A percentile compares a stretch with the other conserved stretches of the same genome.
These are phyloP conservation scores for Archocentrus centrarchus DNA, from an alignment of 2,113 vertebrate species.

Conservation along the genomic window DNA sequence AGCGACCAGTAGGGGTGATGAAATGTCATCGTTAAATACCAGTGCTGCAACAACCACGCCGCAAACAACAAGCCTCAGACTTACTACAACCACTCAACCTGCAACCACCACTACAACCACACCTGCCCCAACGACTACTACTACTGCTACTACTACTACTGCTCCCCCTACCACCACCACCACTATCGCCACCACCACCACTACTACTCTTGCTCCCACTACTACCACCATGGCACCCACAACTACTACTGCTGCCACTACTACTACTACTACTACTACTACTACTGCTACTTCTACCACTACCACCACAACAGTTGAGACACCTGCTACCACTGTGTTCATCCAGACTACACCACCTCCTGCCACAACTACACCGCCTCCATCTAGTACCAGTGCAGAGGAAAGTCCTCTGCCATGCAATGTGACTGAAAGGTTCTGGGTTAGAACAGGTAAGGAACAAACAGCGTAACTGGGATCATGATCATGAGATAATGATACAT, in stretches of 20 bases:
- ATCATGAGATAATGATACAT: neutral
- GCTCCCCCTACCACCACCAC: constrained; percentile 57
- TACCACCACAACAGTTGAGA: constrained; percentile 74
- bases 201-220: constrained; percentile 41
- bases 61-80: constrained; percentile 36
- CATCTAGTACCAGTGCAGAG: constrained; percentile 76
- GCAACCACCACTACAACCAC: constrained; percentile 58
- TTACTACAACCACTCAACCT: constrained; percentile 43
- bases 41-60: constrained; percentile 26
- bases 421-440: constrained; percentile 88
- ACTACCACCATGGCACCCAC: constrained; percentile 56
- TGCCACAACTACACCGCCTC: constrained; percentile 53
- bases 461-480: accelerated
- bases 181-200: constrained; percentile 37
- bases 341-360: constrained; percentile 44
- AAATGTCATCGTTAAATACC: constrained; percentile 26
- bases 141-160: constrained; percentile 43
- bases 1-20: constrained; percentile 53
- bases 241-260: constrained; percentile 75
- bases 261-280: constrained; percentile 60
- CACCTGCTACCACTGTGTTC: constrained; percentile 53
- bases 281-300: constrained; percentile 79
- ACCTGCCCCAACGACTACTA: constrained; percentile 33
- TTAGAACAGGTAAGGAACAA: constrained; percentile 84
- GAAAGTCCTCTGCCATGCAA: constrained; percentile 86